Percentiles rank a stretch among this genome's conserved stretches.
These are phyloP conservation scores for Chloroclysta siterata DNA, from an alignment of 2,888 invertebrate genomes.

Conservation along the genomic window DNA sequence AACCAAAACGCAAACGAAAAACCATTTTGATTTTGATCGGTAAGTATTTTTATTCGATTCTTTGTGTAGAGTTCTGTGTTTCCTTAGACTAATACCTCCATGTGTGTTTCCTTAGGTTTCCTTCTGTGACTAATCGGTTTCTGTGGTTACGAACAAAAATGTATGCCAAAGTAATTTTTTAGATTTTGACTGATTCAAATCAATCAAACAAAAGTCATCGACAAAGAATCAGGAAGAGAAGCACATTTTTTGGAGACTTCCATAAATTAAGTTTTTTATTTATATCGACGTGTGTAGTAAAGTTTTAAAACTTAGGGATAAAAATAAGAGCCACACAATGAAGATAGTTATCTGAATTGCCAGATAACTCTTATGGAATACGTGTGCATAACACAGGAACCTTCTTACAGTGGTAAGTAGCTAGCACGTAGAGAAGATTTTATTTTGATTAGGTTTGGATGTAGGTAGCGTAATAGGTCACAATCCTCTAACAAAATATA, in stretches of 20 bases:
- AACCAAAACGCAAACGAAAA: too few species aligned
- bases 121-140: too few species aligned
- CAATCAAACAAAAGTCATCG: too few species aligned
- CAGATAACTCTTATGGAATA: conserved; percentile 72
- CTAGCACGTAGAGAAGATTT: conserved; percentile 46
- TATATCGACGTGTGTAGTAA: conserved; percentile 23
- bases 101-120: too few species aligned
- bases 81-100: too few species aligned
- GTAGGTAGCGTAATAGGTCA: conserved; percentile 61
- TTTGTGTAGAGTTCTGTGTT: too few species aligned
- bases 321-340: conserved; percentile 52
- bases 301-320: conserved; percentile 44
- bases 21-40: too few species aligned
- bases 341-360: conserved; percentile 60
- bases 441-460: conserved; percentile 53
- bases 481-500: conserved; percentile 46
- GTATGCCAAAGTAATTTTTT: too few species aligned
- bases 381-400: conserved; percentile 61
- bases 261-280: not conserved
- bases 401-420: conserved; percentile 72
- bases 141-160: too few species aligned
- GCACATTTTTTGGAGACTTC: not conserved
- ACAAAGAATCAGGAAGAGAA: conserved; percentile 37
- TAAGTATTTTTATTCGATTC: too few species aligned
- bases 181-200: too few species aligned